Evolutionary conservation across 1,140 invertebrate genomes (phyloP), one percentile per base, ranked within the genome.

Genomic region (Galleria mellonella): DNA sequence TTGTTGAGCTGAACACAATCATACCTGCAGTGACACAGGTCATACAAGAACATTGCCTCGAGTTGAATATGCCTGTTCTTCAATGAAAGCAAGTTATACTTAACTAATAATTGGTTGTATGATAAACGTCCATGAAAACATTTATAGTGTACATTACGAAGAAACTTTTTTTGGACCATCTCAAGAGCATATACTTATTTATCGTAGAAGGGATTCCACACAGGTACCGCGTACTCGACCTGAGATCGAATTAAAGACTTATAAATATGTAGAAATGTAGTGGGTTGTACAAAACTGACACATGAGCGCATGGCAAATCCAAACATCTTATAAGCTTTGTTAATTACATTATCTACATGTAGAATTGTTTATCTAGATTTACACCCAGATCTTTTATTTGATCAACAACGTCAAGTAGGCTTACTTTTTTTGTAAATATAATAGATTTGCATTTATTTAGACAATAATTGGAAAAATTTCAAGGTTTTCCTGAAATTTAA

Each of bases 351-450:
- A 13, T 49, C 29, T 8, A 60, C 11, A 32, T 64, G 56, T 47
- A 46, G 2, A 66, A 33, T 32, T 60, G 49, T 9, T 10, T 15
- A 28, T 66, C 63, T 4, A 62, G 28, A 9, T 43, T 14, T 9
- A 60, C 9, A 1, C 63, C 63, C 0, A 62, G 46, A 14, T 67
- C 55, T 3, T 37, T 32, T 7, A 67, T 11, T 4, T n/a, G 10
- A 23, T 58, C 57, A 7, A 32, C 14, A 39, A 27, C 40, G 4
- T 30, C 36, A 28, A 35, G 7, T 6, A 11, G 2, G 14, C 49
- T 32, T 27, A 27, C 28, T 14, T 64, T 64, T 44, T 62, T 69
- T 4, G 65, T 55, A 33, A 70, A 66, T 1, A 33, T 58, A 7
- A 70, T 58, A 4, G 11, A 15, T 10, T 46, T 30, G 45, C 65